Evolutionary conservation across 2,888 invertebrate species (phyloP).

Genomic region (Odontothrips loti): DNA sequence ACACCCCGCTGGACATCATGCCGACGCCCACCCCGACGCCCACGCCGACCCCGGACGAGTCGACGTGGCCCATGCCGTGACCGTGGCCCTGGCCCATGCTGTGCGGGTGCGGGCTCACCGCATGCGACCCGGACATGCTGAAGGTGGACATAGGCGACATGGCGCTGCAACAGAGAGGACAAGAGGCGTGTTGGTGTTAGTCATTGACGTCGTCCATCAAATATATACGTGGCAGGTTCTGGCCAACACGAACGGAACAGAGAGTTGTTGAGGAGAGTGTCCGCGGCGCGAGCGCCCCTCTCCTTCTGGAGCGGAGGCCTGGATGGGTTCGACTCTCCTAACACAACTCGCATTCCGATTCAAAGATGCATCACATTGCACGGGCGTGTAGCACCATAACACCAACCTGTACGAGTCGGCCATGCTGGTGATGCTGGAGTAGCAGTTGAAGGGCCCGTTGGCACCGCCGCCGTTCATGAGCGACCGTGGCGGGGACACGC

Average conservation of each 20-base stretch:
- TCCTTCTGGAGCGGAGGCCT: too few species aligned
- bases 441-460: conserved; percentile 43
- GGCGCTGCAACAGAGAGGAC: conserved; percentile 46
- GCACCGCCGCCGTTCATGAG: conserved; percentile 41
- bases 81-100: conserved; percentile 39
- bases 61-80: conserved; percentile 45
- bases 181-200: too few species aligned
- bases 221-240: too few species aligned
- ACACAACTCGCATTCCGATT: too few species aligned
- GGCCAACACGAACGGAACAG: too few species aligned
- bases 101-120: conserved; percentile 36
- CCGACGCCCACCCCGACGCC: conserved; percentile 37
- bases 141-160: conserved; percentile 58
- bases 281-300: too few species aligned
- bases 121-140: conserved; percentile 40
- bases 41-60: conserved; percentile 38
- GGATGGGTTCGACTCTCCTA: too few species aligned
- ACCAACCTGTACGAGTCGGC: conserved; percentile 50
- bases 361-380: too few species aligned
- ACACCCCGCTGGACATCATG: conserved; percentile 13
- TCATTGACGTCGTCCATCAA: too few species aligned
- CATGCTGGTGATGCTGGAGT: conserved; percentile 43
- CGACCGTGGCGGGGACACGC: neutral
- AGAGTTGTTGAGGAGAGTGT: too few species aligned
- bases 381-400: too few species aligned